These are phyloP conservation scores for Zootermopsis nevadensis DNA, from an alignment of 2,888 invertebrate species.

Conservation along the genomic window DNA sequence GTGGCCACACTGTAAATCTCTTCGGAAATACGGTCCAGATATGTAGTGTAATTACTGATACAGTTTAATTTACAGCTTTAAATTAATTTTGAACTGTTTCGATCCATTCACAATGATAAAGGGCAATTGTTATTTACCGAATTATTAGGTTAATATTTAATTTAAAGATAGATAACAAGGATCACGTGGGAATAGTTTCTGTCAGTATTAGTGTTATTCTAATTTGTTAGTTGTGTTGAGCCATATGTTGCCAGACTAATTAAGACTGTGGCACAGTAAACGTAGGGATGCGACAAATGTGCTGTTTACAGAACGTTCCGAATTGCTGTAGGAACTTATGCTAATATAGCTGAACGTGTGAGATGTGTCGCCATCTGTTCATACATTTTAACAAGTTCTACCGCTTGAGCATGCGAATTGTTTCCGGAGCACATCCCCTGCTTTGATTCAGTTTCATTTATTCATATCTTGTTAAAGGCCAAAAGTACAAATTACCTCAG, in stretches of 20 bases:
- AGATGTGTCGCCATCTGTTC: conserved; percentile 3
- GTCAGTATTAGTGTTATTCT: conserved; percentile 1
- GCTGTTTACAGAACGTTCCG: background rate
- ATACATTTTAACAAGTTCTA: background rate
- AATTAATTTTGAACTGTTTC: conserved; percentile 25
- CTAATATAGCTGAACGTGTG: background rate
- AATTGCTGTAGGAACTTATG: background rate
- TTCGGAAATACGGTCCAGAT: background rate
- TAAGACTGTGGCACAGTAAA: background rate
- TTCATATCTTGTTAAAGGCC: no score
- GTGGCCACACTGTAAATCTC: background rate
- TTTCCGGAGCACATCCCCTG: background rate
- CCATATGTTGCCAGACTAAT: conserved; percentile 4
- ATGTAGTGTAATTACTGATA: background rate
- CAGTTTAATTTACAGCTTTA: background rate
- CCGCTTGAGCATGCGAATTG: background rate
- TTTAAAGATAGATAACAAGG: background rate
- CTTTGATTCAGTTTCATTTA: background rate
- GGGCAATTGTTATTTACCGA: conserved; percentile 15
- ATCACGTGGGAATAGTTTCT: background rate
- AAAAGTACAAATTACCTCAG: no score
- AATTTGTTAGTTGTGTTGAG: background rate
- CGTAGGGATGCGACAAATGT: background rate
- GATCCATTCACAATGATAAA: background rate
- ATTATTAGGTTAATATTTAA: conserved; percentile 11